Base-by-base conservation (phyloP, 1,140 invertebrate genomes). In the Ceratosolen fusciceps region DNA sequence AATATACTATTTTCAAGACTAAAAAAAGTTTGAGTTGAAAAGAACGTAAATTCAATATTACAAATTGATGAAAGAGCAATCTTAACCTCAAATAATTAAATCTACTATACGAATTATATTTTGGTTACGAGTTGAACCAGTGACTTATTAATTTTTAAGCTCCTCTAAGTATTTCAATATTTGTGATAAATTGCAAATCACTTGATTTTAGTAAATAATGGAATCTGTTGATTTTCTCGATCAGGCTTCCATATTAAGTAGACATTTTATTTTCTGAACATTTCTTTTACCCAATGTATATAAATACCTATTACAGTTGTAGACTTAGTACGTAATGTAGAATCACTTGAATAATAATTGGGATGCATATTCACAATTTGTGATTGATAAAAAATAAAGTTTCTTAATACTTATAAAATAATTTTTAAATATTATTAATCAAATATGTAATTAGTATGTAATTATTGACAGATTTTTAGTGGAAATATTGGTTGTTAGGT, bases 11-110 rank as follows among this genome's bases (percentile, higher is more conserved):
- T n/a, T n/a, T n/a, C n/a, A n/a, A 43, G 5, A 43, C 12, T 43
- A 43, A 43, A 7, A 7, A 12, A 5, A 43, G 12, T 43, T 43
- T 43, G 39, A 43, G 39, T 12, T n/a, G n/a, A n/a, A n/a, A 60
- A 58, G 43, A 74, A 60, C 29, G 72, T 7, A 34, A 71, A 10
- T 37, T 1, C 12, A 37, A 34, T 26, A 4, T 16, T 65, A 7
- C 8, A 54, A 37, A 29, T 2, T 14, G 9, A 3, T 52, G 34
- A 2, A 12, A 73, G 31, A 34, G n/a, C 31, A n/a, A 34, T 73
- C 58, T 54, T 73, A 73, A 73, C 71, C 71, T 73, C 52, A 73
- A 73, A 73, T 39, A 4, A 24, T 3, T n/a, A n/a, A 58, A 39
- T 5, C 14, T 37, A 16, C 58, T 37, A 10, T 31, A 10, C 26